Evolutionary conservation across 2,888 invertebrate genomes (phyloP).

Genomic region (Epinotia nisella): DNA sequence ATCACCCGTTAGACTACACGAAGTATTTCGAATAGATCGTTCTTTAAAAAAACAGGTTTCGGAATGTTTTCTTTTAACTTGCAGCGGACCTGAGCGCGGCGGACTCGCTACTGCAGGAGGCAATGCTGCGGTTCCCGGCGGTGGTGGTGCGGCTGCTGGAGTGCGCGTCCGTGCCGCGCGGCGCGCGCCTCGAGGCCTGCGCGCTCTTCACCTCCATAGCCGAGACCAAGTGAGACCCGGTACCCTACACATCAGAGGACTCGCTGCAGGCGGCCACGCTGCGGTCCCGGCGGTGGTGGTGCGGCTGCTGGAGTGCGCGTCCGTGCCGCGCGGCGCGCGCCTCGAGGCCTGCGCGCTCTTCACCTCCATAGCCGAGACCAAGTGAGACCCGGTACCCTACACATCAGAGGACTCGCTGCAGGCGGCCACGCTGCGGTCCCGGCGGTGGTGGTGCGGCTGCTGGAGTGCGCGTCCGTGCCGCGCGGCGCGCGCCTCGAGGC

Average conservation of each 20-base stretch:
- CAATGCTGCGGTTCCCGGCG: constrained; percentile 59
- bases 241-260: constrained; percentile 44
- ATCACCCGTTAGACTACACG: too few relatives aligned
- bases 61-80: constrained; percentile 7
- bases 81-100: constrained; percentile 51
- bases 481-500: constrained; percentile 39
- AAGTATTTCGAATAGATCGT: too few relatives aligned
- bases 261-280: constrained; percentile 54
- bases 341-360: constrained; percentile 48
- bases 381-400: constrained; percentile 39
- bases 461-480: constrained; percentile 49
- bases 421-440: constrained; percentile 59
- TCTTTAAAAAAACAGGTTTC: too few relatives aligned
- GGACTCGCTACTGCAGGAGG: constrained; percentile 52
- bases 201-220: constrained; percentile 46
- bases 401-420: constrained; percentile 50
- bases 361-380: constrained; percentile 34
- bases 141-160: constrained; percentile 54
- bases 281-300: constrained; percentile 54
- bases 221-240: constrained; percentile 43
- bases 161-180: constrained; percentile 43
- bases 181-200: constrained; percentile 41
- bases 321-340: constrained; percentile 29
- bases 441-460: constrained; percentile 50
- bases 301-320: constrained; percentile 53